Evolutionary conservation across 2,888 invertebrate species (phyloP), one percentile per base, ranked within the genome.

Genomic region (Melanostoma scalare): DNA sequence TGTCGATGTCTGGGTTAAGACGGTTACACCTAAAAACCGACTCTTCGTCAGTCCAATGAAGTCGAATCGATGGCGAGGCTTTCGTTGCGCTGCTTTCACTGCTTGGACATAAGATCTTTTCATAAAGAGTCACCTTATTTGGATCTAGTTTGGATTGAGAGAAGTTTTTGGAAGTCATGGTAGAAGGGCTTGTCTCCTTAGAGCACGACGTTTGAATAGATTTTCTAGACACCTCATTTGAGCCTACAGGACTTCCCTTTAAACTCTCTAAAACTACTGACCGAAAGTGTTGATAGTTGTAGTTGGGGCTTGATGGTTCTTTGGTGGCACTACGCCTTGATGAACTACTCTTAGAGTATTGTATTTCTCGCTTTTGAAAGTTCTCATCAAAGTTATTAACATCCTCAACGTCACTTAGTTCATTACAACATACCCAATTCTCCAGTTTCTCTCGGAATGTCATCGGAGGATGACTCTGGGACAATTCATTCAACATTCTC

Each of bases 351-450:
- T 52, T 73, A 20, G 84, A 63, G 35, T 78, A 56, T 35, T 79
- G 82, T 8, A 68, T 73, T 42, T 90, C 85, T 0, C 87, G 85
- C 6, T 87, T 85, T 31, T 87, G 86, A 10, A 90, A 90, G 6
- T 81, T 85, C 0, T 87, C 86, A 44, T 89, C 90, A 48, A 91
- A 90, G 3, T 86, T 87, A 30, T 88, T 87, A 2, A 90, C 89
- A 82, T 90, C 91, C 40, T 91, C 91, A 2, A 90, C 88, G 60
- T 88, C 89, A 42, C 89, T 89, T 3, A 88, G 86, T n/a, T 88
- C 89, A 1, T 38, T 73, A 3, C 87, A 86, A 72, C 87, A 88
- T 4, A 88, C 85, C 91, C 91, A 91, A 1, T 73, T 80, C 0
- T 85, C 81, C 0, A 90, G 85, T 75, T 91, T 90, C 40, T 91